Base-by-base conservation (phyloP, 1,140 invertebrate genomes). In the Gonioctena quinquepunctata region DNA sequence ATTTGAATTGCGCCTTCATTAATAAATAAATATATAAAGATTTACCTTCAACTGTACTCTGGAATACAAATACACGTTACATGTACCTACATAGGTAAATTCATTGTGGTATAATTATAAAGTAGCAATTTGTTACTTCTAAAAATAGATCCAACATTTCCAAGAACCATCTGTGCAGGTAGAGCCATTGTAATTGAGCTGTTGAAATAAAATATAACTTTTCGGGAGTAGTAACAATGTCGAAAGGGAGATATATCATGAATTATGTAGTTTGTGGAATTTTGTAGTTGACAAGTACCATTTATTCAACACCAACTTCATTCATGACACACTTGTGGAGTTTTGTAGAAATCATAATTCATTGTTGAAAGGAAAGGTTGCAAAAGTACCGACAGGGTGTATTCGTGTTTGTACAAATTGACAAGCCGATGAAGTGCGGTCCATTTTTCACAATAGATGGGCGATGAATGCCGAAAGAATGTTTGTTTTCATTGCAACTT, bases 191-290 rank as follows among this genome's bases (percentile, higher is more conserved):
- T 25, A 57, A 57, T 57, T 57, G 54, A 57, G 2, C 54, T 22
- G 21, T 57, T 5, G 25, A 25, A 25, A 13, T 57, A 22, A 25
- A 57, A 57, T 57, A 57, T 25, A 57, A 57, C 54, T 57, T 57
- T 22, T 57, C 11, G 25, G 11, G 21, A 57, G 54, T 42, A 16
- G 19, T 25, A 25, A 57, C 54, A 57, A n/a, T 57, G 54, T 57
- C 33, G 54, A 57, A 57, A n/a, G 54, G 21, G 54, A 25, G 54
- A 25, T n/a, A 25, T 57, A 57, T 57, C 54, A 57, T 57, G 54
- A 57, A 57, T 57, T 57, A 57, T 57, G 21, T 57, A 57, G 16
- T 57, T 57, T 57, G 54, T 57, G 54, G 54, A 57, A 57, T 57
- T 21, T 57, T 22, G 25, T 57, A 57, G 54, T 57, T 57, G 54